A percentile compares a stretch with the other conserved stretches of the same genome.
Evolutionary conservation across 2,888 invertebrate species (phyloP).

Genomic region (Drosophila neoperkinsi): DNA sequence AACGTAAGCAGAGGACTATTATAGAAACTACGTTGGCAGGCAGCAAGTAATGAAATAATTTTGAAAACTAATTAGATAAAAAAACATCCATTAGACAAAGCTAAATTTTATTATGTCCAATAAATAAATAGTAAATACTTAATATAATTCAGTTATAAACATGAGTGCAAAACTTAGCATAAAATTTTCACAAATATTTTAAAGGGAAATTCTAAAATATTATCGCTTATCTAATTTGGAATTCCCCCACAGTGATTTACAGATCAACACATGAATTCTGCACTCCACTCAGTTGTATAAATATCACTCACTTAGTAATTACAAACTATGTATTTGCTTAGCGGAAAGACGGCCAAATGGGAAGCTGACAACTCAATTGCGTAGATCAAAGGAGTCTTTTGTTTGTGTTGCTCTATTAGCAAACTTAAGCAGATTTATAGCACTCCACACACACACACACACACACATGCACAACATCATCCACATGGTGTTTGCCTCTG

Average conservation of each 20-base stretch:
- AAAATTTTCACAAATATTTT: not conserved
- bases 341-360: not conserved
- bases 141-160: not conserved
- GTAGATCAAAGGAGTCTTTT: slow-evolving; percentile 43
- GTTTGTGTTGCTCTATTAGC: slow-evolving; percentile 6
- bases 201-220: not conserved
- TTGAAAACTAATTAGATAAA: not conserved
- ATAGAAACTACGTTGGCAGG: not conserved
- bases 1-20: not conserved
- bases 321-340: slow-evolving; percentile 13
- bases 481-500: slow-evolving; percentile 31
- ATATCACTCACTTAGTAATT: slow-evolving; percentile 11
- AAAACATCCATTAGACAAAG: too few species aligned
- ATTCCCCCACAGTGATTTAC: not conserved
- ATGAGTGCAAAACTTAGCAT: not conserved
- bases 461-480: not conserved
- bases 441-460: slow-evolving; percentile 16
- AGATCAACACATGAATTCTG: slow-evolving; percentile 18
- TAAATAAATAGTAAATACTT: not conserved
- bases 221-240: not conserved
- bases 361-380: slow-evolving; percentile 18
- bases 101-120: too few species aligned
- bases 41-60: not conserved
- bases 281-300: not conserved
- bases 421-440: slow-evolving; percentile 28